Conservation (phyloP, 2,888 invertebrate genomes). For the Epistrophe eligans region DNA sequence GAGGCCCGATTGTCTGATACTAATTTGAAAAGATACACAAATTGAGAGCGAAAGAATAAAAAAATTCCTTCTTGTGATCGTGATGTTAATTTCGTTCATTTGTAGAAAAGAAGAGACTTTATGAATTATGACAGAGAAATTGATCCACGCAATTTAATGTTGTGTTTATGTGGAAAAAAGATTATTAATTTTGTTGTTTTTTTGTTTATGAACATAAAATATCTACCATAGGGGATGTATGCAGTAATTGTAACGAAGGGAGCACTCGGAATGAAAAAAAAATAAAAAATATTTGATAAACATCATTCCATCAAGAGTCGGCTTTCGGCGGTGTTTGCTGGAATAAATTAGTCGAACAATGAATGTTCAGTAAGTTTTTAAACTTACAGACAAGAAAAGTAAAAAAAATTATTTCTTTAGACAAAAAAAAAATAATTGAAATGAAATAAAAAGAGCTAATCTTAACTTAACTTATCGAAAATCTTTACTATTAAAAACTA, state of each 20-base stretch:
- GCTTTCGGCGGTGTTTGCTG: conserved; percentile 36
- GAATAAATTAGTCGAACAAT: conserved; percentile 35
- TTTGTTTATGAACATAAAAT: conserved; percentile 8
- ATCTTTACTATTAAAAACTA: background rate
- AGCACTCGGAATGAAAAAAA: background rate
- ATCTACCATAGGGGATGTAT: conserved; percentile 10
- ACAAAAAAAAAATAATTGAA: background rate
- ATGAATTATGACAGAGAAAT: conserved; percentile 46
- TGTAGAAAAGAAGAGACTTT: conserved; percentile 24
- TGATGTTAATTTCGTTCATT: conserved; percentile 39
- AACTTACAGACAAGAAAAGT: conserved; percentile 12
- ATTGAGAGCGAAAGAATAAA: conserved; percentile 39
- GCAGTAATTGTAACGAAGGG: conserved; percentile 28
- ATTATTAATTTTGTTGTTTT: conserved; percentile 40
- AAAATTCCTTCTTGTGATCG: background rate
- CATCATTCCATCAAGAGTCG: conserved; percentile 24
- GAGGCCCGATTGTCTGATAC: conserved; percentile 48
- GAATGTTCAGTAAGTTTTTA: conserved; percentile 6
- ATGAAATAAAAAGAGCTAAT: no score
- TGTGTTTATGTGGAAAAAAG: conserved; percentile 10
- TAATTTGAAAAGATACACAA: conserved; percentile 49
- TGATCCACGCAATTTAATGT: conserved; percentile 50
- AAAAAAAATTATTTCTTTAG: background rate
- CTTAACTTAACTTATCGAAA: conserved; percentile 12
- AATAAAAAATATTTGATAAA: conserved; percentile 19